Percentiles rank a stretch among this genome's conserved stretches.
phyloP scores from a whole-genome alignment of 1,140 invertebrate species.

The Platyura marginata region DNA sequence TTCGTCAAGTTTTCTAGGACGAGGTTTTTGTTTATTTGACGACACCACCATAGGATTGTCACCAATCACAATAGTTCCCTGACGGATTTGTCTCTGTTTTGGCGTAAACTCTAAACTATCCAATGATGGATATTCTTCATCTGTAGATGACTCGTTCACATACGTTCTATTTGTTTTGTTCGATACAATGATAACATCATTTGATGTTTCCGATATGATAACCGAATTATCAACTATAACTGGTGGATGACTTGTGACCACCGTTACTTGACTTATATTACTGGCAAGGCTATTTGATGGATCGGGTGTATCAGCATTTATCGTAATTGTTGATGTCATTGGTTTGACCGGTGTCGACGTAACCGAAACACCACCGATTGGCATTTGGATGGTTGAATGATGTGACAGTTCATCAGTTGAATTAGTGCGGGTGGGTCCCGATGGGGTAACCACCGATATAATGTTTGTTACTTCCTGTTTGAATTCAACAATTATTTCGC shows the following conservation, averaged over 20 bases:
- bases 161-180: conserved; percentile 53
- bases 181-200: conserved; percentile 59
- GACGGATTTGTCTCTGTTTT: conserved; percentile 13
- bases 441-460: conserved; percentile 4
- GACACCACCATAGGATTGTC: conserved; percentile 18
- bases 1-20: conserved; percentile 46
- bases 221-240: conserved; percentile 38
- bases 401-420: conserved; percentile 22
- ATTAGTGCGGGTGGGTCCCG: conserved; percentile 1
- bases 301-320: conserved; percentile 33
- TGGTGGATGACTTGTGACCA: conserved; percentile 61
- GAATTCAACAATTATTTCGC: conserved; percentile 1
- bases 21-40: conserved; percentile 3
- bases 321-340: conserved; percentile 37
- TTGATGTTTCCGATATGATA: conserved; percentile 9
- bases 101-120: conserved; percentile 50
- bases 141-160: conserved; percentile 39
- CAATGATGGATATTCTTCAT: conserved; percentile 50
- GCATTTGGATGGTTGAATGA: neutral
- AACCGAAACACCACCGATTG: neutral
- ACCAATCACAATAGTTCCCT: conserved; percentile 15
- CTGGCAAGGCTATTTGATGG: conserved; percentile 47
- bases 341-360: neutral
- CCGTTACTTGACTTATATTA: conserved; percentile 55
- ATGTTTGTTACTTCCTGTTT: neutral